phyloP scores from a whole-genome alignment of 2,888 invertebrate species.

The Polydrusus tereticollis region DNA sequence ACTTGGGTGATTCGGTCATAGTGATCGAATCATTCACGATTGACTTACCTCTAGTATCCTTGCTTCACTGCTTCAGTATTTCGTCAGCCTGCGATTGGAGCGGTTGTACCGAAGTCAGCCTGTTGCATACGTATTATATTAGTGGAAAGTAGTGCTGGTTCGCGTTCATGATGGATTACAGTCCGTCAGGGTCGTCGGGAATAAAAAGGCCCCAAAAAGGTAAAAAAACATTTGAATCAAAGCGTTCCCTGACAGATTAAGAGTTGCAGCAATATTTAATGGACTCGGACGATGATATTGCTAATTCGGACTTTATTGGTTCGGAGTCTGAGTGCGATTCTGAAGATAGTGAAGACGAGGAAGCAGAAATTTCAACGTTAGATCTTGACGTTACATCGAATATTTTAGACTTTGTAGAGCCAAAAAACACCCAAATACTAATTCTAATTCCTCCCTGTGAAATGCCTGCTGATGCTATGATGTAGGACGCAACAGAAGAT shows the following conservation, averaged over 20 bases:
- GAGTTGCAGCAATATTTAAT: constrained; percentile 40
- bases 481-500: neutral
- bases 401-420: neutral
- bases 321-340: constrained; percentile 20
- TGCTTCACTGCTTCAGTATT: neutral
- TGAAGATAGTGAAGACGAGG: constrained; percentile 26
- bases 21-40: constrained; percentile 10
- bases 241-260: constrained; percentile 39
- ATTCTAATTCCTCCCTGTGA: constrained; percentile 2
- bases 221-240: constrained; percentile 21
- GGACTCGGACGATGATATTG: constrained; percentile 42
- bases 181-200: constrained; percentile 31
- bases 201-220: constrained; percentile 21
- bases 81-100: neutral
- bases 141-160: constrained; percentile 26
- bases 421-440: constrained; percentile 13
- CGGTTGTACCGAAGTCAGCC: neutral
- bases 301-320: constrained; percentile 40
- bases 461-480: neutral
- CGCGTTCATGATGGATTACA: constrained; percentile 34
- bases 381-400: neutral
- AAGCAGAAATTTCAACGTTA: constrained; percentile 8
- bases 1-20: neutral
- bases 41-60: constrained; percentile 1
- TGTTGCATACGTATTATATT: constrained; percentile 11